phyloP scores from a whole-genome alignment of 2,888 invertebrate species.

The Calameuta pallipes region DNA sequence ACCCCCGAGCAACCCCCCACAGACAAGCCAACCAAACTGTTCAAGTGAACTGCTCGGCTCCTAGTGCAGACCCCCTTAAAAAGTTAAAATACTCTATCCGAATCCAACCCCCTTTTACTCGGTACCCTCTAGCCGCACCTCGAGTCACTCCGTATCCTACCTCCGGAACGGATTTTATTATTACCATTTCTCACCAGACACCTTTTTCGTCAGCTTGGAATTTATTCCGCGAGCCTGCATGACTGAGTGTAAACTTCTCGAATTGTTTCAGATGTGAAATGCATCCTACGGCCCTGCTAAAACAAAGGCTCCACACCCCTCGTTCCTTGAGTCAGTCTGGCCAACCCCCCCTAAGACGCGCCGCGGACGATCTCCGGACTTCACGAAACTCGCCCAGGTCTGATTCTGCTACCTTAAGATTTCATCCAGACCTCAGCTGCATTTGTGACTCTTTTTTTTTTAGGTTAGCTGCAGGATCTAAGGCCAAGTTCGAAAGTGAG shows the following conservation, averaged over 20 bases:
- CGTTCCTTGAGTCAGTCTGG: not conserved
- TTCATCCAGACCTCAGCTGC: not conserved
- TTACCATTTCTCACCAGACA: constrained; percentile 57
- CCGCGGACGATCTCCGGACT: not conserved
- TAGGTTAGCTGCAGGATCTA: not conserved
- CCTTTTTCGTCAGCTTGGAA: constrained; percentile 25
- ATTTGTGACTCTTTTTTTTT: too few relatives aligned
- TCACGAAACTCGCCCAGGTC: not conserved
- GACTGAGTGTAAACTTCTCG: constrained; percentile 34
- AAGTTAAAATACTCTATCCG: constrained; percentile 60
- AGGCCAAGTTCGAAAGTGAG: not conserved
- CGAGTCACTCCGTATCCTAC: constrained; percentile 33
- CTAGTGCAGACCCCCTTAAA: constrained; percentile 48
- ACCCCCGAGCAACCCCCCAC: constrained; percentile 54
- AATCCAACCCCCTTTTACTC: constrained; percentile 29
- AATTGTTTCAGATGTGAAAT: constrained; percentile 46
- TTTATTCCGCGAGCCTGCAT: constrained; percentile 34
- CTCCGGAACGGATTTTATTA: constrained; percentile 56
- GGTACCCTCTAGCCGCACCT: constrained; percentile 20
- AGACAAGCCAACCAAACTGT: constrained; percentile 63
- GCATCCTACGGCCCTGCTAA: constrained; percentile 23
- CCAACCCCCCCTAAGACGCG: not conserved
- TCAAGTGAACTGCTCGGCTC: constrained; percentile 58
- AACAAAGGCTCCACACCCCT: not conserved
- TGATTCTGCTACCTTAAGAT: not conserved